Percentiles rank a stretch among this genome's conserved stretches.
These are phyloP conservation scores for Macrophya annulata DNA, from an alignment of 2,888 invertebrate species.

Conservation along the genomic window DNA sequence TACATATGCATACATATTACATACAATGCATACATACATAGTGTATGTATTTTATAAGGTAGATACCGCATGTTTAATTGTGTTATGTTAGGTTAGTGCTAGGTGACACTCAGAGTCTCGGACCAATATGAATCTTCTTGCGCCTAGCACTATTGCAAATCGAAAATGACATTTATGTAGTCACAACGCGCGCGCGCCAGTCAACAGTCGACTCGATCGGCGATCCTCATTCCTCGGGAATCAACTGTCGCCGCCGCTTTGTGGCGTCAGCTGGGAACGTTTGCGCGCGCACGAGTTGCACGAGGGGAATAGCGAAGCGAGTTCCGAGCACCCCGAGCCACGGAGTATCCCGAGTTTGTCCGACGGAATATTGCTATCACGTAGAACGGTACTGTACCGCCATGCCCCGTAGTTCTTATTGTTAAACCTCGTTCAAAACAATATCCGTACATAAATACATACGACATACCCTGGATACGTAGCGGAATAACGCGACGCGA, in stretches of 20 bases:
- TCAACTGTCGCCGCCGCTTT: not conserved
- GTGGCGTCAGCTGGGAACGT: slow-evolving; percentile 35
- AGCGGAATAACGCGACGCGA: not conserved
- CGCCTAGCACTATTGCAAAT: not conserved
- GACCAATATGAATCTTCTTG: not conserved
- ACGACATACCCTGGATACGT: not conserved
- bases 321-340: slow-evolving; percentile 28
- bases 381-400: slow-evolving; percentile 51
- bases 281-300: slow-evolving; percentile 42
- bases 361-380: slow-evolving; percentile 43
- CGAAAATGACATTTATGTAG: not conserved
- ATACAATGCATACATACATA: not conserved
- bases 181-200: not conserved
- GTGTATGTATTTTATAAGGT: not conserved
- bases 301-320: slow-evolving; percentile 1
- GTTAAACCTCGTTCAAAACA: slow-evolving; percentile 44
- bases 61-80: not conserved
- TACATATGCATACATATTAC: not conserved
- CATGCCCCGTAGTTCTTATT: slow-evolving; percentile 47
- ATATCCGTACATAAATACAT: not conserved
- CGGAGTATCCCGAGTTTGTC: slow-evolving; percentile 40
- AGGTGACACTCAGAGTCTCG: not conserved
- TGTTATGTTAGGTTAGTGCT: not conserved
- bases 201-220: not conserved
- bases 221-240: not conserved